Conservation (phyloP, 1,140 invertebrate genomes). For the Calliopsis andreniformis region DNA sequence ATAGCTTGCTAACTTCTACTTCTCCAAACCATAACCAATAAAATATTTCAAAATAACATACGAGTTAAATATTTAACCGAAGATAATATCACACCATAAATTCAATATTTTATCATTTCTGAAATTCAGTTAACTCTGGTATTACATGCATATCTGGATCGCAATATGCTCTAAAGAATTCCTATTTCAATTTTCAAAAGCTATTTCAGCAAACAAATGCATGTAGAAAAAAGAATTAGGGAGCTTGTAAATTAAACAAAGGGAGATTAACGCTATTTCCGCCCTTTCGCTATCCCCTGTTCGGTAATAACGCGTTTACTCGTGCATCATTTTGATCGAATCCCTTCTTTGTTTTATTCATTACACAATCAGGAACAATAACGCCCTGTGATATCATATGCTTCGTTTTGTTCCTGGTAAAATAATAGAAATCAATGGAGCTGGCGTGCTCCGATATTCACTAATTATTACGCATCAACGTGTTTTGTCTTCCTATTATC, state of each 20-base stretch:
- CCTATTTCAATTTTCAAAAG: too few relatives aligned
- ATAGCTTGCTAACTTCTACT: neutral
- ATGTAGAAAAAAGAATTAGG: too few relatives aligned
- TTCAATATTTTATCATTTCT: too few relatives aligned
- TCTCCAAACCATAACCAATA: neutral
- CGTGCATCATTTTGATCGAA: neutral
- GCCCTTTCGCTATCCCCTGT: neutral
- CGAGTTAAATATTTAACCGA: too few relatives aligned
- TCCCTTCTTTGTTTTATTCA: constrained; percentile 3
- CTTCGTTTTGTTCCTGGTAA: constrained; percentile 19
- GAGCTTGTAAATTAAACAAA: too few relatives aligned
- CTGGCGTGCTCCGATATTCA: constrained; percentile 32
- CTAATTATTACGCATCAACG: constrained; percentile 44
- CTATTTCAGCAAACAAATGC: too few relatives aligned
- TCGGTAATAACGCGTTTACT: neutral
- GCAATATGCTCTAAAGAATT: too few relatives aligned
- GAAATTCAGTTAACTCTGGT: too few relatives aligned
- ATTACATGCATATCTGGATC: too few relatives aligned
- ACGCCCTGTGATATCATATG: neutral
- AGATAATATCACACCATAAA: too few relatives aligned
- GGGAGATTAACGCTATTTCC: neutral
- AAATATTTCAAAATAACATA: too few relatives aligned
- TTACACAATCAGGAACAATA: constrained; percentile 5
- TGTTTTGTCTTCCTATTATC: constrained; percentile 55
- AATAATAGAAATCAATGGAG: constrained; percentile 40